These are phyloP conservation scores for Telenomus remus DNA, from an alignment of 1,140 invertebrate genomes.

Conservation along the genomic window DNA sequence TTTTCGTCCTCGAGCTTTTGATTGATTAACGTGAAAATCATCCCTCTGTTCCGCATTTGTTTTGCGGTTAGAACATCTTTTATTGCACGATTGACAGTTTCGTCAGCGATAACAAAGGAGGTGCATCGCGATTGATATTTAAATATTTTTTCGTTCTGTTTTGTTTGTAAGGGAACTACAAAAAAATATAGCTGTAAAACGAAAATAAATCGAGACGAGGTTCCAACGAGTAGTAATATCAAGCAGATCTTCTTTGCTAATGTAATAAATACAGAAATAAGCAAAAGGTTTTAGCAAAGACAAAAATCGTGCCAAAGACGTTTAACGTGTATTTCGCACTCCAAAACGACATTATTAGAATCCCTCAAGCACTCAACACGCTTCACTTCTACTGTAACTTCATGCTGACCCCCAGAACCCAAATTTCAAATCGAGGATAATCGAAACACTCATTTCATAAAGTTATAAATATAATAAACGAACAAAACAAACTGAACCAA, in stretches of 20 bases:
- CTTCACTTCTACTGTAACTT: too few species aligned
- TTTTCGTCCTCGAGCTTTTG: too few species aligned
- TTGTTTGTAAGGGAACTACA: constrained; percentile 18
- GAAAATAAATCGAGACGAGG: constrained; percentile 30
- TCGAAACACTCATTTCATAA: too few species aligned
- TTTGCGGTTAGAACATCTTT: constrained; percentile 11
- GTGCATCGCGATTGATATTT: constrained; percentile 14
- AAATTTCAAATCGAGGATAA: too few species aligned
- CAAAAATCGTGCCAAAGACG: neutral
- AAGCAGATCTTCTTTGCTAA: constrained; percentile 41
- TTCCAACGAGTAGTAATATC: constrained; percentile 39
- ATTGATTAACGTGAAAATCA: too few species aligned
- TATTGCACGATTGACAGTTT: constrained; percentile 21
- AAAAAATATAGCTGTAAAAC: constrained; percentile 13
- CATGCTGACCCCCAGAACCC: too few species aligned
- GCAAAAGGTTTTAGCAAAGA: neutral
- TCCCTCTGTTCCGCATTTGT: too few species aligned
- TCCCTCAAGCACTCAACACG: too few species aligned
- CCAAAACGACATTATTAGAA: too few species aligned
- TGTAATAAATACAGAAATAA: constrained; percentile 18
- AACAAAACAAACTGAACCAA: too few species aligned
- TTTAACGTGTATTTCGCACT: neutral
- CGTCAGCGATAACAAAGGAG: constrained; percentile 23
- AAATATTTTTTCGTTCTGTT: constrained; percentile 24
- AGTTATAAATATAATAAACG: too few species aligned